phyloP scores from a whole-genome alignment of 2,888 invertebrate genomes.

The Pollenia angustigena region DNA sequence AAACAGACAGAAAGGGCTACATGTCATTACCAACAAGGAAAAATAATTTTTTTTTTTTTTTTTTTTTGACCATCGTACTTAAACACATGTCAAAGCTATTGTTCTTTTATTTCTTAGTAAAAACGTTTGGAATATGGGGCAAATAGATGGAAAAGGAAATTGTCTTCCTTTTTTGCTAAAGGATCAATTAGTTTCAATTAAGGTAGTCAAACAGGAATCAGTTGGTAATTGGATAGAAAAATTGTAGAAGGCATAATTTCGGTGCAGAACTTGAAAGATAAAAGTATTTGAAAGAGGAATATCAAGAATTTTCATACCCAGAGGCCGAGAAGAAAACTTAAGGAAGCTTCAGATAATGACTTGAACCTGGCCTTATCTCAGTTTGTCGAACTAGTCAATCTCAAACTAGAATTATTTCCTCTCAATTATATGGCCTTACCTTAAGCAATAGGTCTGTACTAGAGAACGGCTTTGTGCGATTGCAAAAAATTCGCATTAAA shows the following conservation, averaged over 20 bases:
- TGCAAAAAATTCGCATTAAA: too few species aligned
- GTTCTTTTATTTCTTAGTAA: background rate
- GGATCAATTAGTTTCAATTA: slow-evolving; percentile 32
- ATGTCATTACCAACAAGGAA: slow-evolving; percentile 32
- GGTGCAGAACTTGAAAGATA: background rate
- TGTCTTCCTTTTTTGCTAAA: slow-evolving; percentile 1
- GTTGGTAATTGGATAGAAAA: slow-evolving; percentile 1
- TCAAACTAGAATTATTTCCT: too few species aligned
- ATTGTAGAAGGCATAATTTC: background rate
- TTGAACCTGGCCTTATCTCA: too few species aligned
- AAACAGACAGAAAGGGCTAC: background rate
- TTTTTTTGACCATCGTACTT: slow-evolving; percentile 14
- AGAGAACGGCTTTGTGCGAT: too few species aligned
- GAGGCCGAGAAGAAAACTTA: too few species aligned
- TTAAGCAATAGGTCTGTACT: too few species aligned
- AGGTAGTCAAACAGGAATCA: slow-evolving; percentile 23
- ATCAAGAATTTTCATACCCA: too few species aligned
- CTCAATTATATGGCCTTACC: too few species aligned
- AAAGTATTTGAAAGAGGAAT: background rate
- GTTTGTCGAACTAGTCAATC: too few species aligned
- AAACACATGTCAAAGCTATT: background rate
- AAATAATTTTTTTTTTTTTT: background rate
- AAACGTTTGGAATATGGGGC: background rate
- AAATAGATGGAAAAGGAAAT: background rate
- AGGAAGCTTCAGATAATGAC: too few species aligned